Percentiles rank a stretch among this genome's conserved stretches.
Conservation (phyloP, 2,113 vertebrate genomes). For the Pleuronectes platessa region DNA sequence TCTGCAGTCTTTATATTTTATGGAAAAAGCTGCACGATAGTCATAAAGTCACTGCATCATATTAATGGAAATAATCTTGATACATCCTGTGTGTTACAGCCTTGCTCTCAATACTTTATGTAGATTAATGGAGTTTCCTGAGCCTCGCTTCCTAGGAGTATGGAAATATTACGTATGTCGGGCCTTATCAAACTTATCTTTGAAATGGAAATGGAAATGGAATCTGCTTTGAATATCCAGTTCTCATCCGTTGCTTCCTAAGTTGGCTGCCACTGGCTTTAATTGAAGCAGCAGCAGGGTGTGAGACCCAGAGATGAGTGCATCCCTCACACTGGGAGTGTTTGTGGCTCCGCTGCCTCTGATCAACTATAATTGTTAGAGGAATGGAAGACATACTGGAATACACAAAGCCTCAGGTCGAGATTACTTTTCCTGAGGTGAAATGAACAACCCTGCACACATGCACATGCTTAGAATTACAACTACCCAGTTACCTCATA, state of each 20-base stretch:
- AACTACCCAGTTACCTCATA: too few relatives aligned
- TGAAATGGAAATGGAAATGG: too few relatives aligned
- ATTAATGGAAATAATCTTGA: constrained; percentile 27
- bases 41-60: constrained; percentile 13
- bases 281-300: too few relatives aligned
- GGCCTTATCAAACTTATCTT: constrained; percentile 2
- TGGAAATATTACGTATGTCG: constrained; percentile 23
- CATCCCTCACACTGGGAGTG: neutral
- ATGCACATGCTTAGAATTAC: too few relatives aligned
- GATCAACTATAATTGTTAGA: too few relatives aligned
- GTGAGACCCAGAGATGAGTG: neutral
- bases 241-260: neutral
- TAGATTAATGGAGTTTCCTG: constrained; percentile 22
- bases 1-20: constrained; percentile 23
- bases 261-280: too few relatives aligned
- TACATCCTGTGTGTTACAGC: neutral
- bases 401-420: too few relatives aligned
- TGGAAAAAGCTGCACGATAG: neutral
- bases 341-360: too few relatives aligned
- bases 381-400: too few relatives aligned
- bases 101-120: neutral
- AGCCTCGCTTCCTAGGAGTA: neutral
- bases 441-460: too few relatives aligned
- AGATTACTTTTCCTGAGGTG: too few relatives aligned
- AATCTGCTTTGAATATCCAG: constrained; percentile 38